phyloP scores from a whole-genome alignment of 2,797 vertebrate species.

The Mormyrus proboscirostris region DNA sequence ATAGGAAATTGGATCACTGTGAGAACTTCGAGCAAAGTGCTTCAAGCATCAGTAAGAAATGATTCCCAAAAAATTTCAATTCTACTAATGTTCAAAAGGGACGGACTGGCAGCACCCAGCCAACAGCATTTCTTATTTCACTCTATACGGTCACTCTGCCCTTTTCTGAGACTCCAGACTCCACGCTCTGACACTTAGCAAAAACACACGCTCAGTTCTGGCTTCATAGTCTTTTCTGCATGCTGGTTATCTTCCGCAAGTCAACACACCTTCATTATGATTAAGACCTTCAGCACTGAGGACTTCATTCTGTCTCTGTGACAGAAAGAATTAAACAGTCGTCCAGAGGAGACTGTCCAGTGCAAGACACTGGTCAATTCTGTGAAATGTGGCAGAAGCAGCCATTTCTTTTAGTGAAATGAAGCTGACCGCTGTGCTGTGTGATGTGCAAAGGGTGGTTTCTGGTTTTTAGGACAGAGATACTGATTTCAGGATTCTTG shows the following conservation, averaged over 20 bases:
- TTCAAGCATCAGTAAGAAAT: slow-evolving; percentile 1
- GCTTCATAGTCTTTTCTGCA: background rate
- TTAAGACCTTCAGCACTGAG: background rate
- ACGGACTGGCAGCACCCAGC: background rate
- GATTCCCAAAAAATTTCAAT: background rate
- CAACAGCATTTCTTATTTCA: background rate
- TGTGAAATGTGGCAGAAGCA: background rate
- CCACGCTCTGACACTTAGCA: background rate
- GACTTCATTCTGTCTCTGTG: background rate
- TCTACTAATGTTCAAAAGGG: background rate
- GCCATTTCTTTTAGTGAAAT: background rate
- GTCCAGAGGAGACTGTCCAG: background rate
- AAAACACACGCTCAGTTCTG: background rate
- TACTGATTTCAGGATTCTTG: background rate
- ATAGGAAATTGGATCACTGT: background rate
- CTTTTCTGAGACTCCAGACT: background rate
- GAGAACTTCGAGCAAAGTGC: background rate
- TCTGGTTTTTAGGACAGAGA: background rate
- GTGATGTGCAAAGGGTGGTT: background rate
- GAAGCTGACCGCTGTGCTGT: background rate
- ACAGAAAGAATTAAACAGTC: background rate
- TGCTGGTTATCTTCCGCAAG: background rate
- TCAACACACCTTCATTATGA: background rate
- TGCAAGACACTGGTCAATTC: background rate
- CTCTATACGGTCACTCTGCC: background rate